A percentile compares a stretch with the other conserved stretches of the same genome.
These are phyloP conservation scores for Plumapathes pennacea DNA, from an alignment of 92 coral and sea anemone species.

Conservation along the genomic window DNA sequence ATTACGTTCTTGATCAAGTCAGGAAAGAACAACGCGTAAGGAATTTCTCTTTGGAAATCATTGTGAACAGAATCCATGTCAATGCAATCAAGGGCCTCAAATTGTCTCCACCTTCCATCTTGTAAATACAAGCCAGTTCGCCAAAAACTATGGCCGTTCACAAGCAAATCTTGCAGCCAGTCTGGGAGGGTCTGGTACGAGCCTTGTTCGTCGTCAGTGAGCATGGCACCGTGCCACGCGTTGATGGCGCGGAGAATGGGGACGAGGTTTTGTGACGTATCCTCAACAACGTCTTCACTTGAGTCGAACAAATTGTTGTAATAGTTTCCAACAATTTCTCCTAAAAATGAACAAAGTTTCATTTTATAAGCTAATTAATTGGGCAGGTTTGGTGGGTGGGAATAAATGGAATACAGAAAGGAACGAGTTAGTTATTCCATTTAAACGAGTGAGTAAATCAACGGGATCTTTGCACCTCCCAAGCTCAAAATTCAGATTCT, in stretches of 20 bases:
- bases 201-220: neutral
- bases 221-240: constrained; percentile 50
- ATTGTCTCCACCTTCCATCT: constrained; percentile 61
- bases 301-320: constrained; percentile 44
- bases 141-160: constrained; percentile 60
- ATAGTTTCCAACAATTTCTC: constrained; percentile 27
- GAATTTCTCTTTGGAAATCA: constrained; percentile 59
- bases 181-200: constrained; percentile 24
- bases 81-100: constrained; percentile 57
- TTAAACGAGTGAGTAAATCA: no score
- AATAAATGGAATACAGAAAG: no score
- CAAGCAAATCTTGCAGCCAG: constrained; percentile 54
- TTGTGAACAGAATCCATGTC: constrained; percentile 65
- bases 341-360: no score
- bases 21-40: constrained; percentile 55
- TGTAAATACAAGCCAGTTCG: constrained; percentile 57
- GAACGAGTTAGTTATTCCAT: no score
- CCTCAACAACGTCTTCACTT: constrained; percentile 41
- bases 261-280: constrained; percentile 26
- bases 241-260: constrained; percentile 26
- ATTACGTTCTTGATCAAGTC: constrained; percentile 59
- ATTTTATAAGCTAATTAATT: no score
- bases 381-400: no score
- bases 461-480: no score
- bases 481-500: no score